A percentile compares a stretch with the other conserved stretches of the same genome.
phyloP scores from a whole-genome alignment of 2,113 vertebrate species.

The Indri indri region DNA sequence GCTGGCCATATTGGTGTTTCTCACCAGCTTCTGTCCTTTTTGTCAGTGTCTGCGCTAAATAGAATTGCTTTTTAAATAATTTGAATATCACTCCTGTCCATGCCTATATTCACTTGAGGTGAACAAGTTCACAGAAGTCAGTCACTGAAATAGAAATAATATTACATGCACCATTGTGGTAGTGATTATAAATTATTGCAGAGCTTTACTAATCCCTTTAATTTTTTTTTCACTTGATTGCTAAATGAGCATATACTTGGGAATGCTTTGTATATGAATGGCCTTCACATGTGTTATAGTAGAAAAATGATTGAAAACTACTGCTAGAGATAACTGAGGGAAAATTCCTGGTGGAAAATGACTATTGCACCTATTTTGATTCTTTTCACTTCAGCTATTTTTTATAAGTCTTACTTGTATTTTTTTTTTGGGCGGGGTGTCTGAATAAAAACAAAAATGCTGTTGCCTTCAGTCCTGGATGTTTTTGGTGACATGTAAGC shows the following conservation, averaged over 20 bases:
- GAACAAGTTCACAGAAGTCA: neutral
- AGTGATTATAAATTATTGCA: neutral
- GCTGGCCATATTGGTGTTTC: neutral
- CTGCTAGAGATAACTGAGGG: neutral
- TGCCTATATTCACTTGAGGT: neutral
- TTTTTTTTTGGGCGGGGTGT: rapidly evolving
- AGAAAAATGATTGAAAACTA: neutral
- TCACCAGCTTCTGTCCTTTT: neutral
- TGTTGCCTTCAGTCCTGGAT: neutral
- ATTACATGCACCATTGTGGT: neutral
- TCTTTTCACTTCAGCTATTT: neutral
- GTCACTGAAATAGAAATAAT: neutral
- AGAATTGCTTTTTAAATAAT: neutral
- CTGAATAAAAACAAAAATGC: neutral
- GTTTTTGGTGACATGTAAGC: neutral
- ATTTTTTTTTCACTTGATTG: neutral
- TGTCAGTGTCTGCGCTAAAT: neutral
- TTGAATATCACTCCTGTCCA: neutral
- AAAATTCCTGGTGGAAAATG: neutral
- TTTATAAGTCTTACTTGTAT: neutral
- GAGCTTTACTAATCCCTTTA: neutral
- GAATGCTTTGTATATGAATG: neutral
- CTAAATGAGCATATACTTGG: neutral
- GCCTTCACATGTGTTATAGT: neutral
- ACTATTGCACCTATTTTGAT: neutral